These are phyloP conservation scores for Hemitrygon akajei DNA, from an alignment of 2,797 vertebrate species.

Conservation along the genomic window DNA sequence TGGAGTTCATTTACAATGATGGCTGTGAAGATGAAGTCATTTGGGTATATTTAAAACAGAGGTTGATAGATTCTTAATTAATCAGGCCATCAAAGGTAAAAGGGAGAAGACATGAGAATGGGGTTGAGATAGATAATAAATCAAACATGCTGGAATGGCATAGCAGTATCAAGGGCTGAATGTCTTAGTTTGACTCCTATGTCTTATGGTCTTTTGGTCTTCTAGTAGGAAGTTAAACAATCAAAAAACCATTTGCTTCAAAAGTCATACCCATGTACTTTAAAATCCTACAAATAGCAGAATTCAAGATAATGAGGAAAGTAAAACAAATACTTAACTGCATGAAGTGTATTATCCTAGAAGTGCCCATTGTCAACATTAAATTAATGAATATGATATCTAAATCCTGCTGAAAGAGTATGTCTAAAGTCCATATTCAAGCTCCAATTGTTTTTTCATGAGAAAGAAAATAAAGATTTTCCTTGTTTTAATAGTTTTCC, in stretches of 20 bases:
- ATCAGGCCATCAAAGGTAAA: no score
- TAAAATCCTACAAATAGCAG: no score
- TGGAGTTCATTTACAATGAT: no score
- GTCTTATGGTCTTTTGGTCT: no score
- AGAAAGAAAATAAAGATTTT: neutral
- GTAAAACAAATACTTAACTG: neutral
- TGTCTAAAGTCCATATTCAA: neutral
- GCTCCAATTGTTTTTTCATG: neutral
- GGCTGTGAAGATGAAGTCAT: no score
- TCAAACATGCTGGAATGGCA: no score
- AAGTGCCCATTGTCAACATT: neutral
- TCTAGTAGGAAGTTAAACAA: neutral
- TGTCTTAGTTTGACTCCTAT: no score
- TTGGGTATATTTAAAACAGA: no score
- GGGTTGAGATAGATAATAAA: no score
- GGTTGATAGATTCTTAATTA: no score
- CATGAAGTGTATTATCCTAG: neutral
- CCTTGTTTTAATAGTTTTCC: neutral
- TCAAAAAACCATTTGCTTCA: neutral
- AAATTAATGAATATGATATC: neutral
- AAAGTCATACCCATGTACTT: neutral
- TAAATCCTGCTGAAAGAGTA: neutral
- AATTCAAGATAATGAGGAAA: neutral
- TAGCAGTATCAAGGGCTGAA: no score
- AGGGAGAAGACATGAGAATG: no score